Evolutionary conservation across 2,888 invertebrate species (phyloP), one percentile per base, ranked within the genome.

Genomic region (Ditylenchus weischeri): DNA sequence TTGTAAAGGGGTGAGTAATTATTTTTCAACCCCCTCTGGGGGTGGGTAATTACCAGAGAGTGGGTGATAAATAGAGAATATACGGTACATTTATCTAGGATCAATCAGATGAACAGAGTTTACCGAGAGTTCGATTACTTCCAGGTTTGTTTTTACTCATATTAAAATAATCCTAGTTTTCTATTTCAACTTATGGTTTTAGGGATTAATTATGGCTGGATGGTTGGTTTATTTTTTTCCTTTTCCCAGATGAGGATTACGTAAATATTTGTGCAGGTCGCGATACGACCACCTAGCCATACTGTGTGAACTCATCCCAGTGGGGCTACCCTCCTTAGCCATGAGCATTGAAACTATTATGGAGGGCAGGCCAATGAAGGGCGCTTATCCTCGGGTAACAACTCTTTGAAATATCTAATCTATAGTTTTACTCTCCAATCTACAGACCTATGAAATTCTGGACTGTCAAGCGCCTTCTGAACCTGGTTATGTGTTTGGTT

Each of bases 271-370:
- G 43, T 15, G 15, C 43, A 43, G 43, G 43, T 77, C 77, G n/a
- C 72, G 85, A 68, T 86, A 85, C 76, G 85, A 86, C 71, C 86
- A 86, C 72, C 84, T 84, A 75, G 82, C 85, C 10, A 78, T 84
- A 0, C 74, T 86, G 50, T 84, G 84, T 78, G 85, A 86, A 69
- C 75, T 85, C 29, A 72, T 85, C 7, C 85, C 85, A 13, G 80
- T 84, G 43, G 84, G 83, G 5, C 69, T 86, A 2, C 86, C 86
- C 5, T 83, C 84, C 29, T 77, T 86, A n/a, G 83, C 77, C 7
- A 76, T 81, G 76, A 69, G 77, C 79, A 74, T 79, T 71, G 79
- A 80, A 64, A 80, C 81, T 0, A 74, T 81, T 10, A 59, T 78
- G 18, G 73, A 64, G 21, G 78, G 65, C 57, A 36, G 70, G 8